Base-by-base conservation (phyloP, 2,113 vertebrate genomes). In the Petroica traversi region DNA sequence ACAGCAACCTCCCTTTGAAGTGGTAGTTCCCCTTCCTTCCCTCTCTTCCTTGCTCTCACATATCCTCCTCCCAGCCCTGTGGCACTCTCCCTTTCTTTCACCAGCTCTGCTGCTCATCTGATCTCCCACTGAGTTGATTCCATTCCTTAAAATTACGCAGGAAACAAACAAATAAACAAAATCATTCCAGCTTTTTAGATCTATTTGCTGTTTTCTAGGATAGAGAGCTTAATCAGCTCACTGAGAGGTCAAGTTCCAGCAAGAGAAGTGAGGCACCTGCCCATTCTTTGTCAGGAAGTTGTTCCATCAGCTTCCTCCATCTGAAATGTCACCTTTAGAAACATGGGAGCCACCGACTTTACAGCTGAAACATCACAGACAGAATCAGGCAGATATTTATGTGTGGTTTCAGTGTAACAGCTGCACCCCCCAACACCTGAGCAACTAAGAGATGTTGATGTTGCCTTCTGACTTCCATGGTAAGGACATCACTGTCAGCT, bases 261-360 rank as follows among this genome's bases (percentile, higher is more conserved):
- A 73, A 41, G 25, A 61, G 31, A 79, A 61, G 45, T 41, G 45
- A 75, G 1, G 18, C 41, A 79, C 64, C 40, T 61, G 43, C 31
- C 11, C 22, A 15, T 43, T 74, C 38, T 67, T 57, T 57, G 19
- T 61, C 74, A 85, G 57, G 36, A 75, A 85, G 20, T 33, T 90
- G 33, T 45, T 92, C 64, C 19, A 31, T 34, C 74, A 69, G 71
- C 54, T 76, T 69, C 62, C 36, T 41, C 63, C 59, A 80, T 11
- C 51, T 83, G 46, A 88, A 84, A 87, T 64, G 49, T 64, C 78
- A 87, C n/a, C 43, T 89, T 64, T 24, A 87, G 52, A 81, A 91
- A 81, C n/a, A 68, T 48, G 0, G 0, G 29, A 72, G 45, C 34
- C 48, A 72, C 24, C 0, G 0, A 33, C 15, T 38, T 52, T 13